Base-by-base conservation (phyloP, 1,140 invertebrate genomes). In the Drosophila ironensis region DNA sequence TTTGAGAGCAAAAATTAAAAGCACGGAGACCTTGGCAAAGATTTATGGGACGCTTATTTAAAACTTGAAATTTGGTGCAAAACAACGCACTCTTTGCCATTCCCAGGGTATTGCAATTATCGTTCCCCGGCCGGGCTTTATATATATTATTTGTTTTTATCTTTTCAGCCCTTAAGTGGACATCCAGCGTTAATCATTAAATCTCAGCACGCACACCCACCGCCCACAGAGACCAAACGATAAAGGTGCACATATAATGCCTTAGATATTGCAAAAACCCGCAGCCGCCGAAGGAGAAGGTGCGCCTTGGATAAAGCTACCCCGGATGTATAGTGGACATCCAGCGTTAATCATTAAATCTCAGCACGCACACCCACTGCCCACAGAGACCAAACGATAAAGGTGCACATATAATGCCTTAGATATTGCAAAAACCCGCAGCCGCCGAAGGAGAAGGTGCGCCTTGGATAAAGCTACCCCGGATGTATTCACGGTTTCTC, bases 311-410 rank as follows among this genome's bases (percentile, higher is more conserved):
- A 53, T 56, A 82, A 74, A 86, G 80, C 80, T 82, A 82, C 78
- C 78, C 77, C 59, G 56, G 19, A 61, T 45, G 54, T 27, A 37
- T 46, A n/a, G n/a, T n/a, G n/a, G n/a, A n/a, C n/a, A n/a, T 44
- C 40, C 46, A 71, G 57, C 30, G 51, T 84, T 82, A 82, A 82
- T 86, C 78, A 82, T 74, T 78, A 84, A 82, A 86, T 82, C 78
- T 84, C 73, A 44, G 59, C 69, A 69, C 41, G 47, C 64, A 64
- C 72, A 51, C 60, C 61, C 66, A 50, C 45, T 14, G 48, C 38
- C 37, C 52, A n/a, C n/a, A 63, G 59, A 82, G 73, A 8, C 14
- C 7, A n/a, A n/a, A n/a, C 80, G 69, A 73, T 78, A 84, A 82
- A 82, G 78, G 78, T 81, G 76, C 66, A 67, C 54, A 54, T 59